Percentiles rank a stretch among this genome's conserved stretches.
These are phyloP conservation scores for Heteromormyrus szaboi DNA, from an alignment of 2,797 vertebrate species.

Conservation along the genomic window DNA sequence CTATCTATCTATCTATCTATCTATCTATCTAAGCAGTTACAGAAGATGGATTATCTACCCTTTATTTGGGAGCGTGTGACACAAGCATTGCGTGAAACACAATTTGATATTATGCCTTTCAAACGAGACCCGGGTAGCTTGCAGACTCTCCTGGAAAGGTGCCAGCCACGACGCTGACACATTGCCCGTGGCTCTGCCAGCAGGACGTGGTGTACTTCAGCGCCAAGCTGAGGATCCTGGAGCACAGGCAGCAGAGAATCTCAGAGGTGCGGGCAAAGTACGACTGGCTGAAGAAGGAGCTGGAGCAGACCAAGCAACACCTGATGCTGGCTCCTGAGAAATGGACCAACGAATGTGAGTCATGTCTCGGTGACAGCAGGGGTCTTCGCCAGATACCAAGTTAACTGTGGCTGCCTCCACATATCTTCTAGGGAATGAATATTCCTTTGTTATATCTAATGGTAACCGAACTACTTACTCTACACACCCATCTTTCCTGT, in stretches of 20 bases:
- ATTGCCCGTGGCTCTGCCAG: neutral
- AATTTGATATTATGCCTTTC: neutral
- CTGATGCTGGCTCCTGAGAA: constrained; percentile 94
- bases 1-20: neutral
- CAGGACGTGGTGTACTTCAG: constrained; percentile 80
- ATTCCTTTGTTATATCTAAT: neutral
- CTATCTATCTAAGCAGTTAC: neutral
- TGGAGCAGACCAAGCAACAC: constrained; percentile 90
- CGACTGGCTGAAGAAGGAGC: constrained; percentile 89
- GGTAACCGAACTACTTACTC: neutral
- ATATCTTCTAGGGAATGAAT: neutral
- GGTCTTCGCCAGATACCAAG: neutral
- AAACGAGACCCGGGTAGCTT: neutral
- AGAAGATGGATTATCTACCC: neutral
- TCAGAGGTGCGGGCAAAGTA: constrained; percentile 89
- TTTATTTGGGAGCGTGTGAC: neutral
- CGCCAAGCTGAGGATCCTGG: constrained; percentile 81
- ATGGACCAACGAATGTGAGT: constrained; percentile 93
- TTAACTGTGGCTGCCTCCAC: neutral
- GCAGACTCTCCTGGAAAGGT: neutral
- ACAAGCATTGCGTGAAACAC: neutral
- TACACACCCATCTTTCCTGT: neutral
- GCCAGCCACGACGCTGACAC: constrained; percentile 5
- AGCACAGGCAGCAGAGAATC: constrained; percentile 91
- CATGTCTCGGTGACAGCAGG: neutral